Percentiles rank a stretch among this genome's conserved stretches.
phyloP scores from a whole-genome alignment of 2,113 vertebrate genomes.

The Spermophilus dauricus region DNA sequence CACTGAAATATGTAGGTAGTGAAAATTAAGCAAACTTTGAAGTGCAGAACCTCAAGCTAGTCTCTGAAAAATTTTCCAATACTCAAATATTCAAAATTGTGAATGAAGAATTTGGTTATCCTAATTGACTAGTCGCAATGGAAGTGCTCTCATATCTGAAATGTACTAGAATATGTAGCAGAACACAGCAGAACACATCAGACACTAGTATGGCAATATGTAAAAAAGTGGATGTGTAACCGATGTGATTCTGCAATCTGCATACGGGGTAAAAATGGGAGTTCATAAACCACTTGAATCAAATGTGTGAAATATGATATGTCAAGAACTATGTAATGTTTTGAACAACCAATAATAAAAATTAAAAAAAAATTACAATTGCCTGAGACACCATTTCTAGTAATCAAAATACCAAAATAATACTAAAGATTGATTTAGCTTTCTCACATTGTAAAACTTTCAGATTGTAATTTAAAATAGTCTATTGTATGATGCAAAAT shows the following conservation, averaged over 20 bases:
- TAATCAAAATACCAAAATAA: not conserved
- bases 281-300: too few species aligned
- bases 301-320: too few species aligned
- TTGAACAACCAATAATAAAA: too few species aligned
- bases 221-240: too few species aligned
- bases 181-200: too few species aligned
- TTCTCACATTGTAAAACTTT: not conserved
- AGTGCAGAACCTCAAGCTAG: not conserved
- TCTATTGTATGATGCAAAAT: not conserved
- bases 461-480: not conserved
- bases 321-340: too few species aligned
- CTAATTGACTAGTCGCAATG: not conserved
- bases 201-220: too few species aligned
- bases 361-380: not conserved
- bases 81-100: not conserved
- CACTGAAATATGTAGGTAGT: not conserved
- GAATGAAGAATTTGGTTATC: not conserved
- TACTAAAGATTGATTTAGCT: not conserved
- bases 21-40: not conserved
- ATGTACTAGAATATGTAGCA: not conserved
- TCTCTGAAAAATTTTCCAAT: not conserved
- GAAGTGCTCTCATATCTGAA: not conserved
- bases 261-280: too few species aligned
- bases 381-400: not conserved
- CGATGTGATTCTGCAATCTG: too few species aligned